Evolutionary conservation across 1,140 invertebrate species (phyloP).

Genomic region (Gryllus bimaculatus): DNA sequence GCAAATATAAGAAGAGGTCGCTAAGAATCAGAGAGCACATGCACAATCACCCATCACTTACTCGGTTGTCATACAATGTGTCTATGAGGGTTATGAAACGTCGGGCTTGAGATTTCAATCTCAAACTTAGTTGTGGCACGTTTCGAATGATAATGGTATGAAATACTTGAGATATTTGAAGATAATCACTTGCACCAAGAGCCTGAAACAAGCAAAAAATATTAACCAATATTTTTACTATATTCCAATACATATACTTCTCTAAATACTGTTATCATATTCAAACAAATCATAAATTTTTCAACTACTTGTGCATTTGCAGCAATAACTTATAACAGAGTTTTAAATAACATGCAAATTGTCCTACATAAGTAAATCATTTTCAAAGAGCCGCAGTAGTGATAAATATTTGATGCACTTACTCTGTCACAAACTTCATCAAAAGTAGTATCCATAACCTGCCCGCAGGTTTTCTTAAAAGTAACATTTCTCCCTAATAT

Average conservation of each 20-base stretch:
- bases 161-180: slow-evolving; percentile 84
- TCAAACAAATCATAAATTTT: too few relatives aligned
- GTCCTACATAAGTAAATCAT: too few relatives aligned
- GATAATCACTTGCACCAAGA: slow-evolving; percentile 87
- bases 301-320: too few relatives aligned
- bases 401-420: slow-evolving; percentile 31
- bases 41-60: slow-evolving; percentile 31
- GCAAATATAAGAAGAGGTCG: too few relatives aligned
- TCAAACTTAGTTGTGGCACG: slow-evolving; percentile 72
- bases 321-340: background rate
- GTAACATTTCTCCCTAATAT: slow-evolving; percentile 82
- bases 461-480: slow-evolving; percentile 85
- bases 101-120: slow-evolving; percentile 72
- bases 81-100: slow-evolving; percentile 96
- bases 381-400: background rate
- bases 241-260: background rate
- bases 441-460: slow-evolving; percentile 83
- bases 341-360: background rate
- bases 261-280: too few relatives aligned
- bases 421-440: slow-evolving; percentile 83
- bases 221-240: slow-evolving; percentile 10
- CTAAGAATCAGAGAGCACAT: too few relatives aligned
- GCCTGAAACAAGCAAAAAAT: slow-evolving; percentile 48
- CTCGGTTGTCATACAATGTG: slow-evolving; percentile 91
- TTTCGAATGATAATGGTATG: slow-evolving; percentile 89